A percentile compares a stretch with the other conserved stretches of the same genome.
These are phyloP conservation scores for Sabellastarte sp. DNA, from an alignment of 2,888 invertebrate species.

Conservation along the genomic window DNA sequence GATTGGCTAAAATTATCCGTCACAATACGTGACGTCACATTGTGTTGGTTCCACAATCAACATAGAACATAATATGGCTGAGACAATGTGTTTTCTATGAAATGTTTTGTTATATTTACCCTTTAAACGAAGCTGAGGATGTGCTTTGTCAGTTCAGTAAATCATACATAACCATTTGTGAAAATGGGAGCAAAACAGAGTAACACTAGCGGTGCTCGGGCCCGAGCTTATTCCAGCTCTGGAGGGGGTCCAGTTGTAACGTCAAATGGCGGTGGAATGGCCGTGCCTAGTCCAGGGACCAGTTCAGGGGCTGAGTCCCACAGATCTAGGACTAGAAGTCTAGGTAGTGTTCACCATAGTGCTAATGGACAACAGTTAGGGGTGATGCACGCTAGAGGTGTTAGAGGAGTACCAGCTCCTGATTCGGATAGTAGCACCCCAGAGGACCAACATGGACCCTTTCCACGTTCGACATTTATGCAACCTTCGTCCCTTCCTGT, in stretches of 20 bases:
- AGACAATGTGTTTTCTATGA: no score
- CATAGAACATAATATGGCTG: no score
- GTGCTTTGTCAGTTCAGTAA: no score
- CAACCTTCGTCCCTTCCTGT: constrained; percentile 45
- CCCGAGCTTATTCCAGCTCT: neutral
- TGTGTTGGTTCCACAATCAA: no score
- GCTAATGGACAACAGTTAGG: constrained; percentile 33
- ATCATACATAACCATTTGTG: neutral
- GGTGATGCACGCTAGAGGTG: constrained; percentile 20
- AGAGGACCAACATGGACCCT: constrained; percentile 38
- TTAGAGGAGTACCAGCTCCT: constrained; percentile 35
- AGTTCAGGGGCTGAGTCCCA: constrained; percentile 13
- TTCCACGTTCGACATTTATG: constrained; percentile 14
- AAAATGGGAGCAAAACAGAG: neutral
- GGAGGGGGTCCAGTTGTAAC: neutral
- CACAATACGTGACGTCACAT: neutral
- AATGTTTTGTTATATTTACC: no score
- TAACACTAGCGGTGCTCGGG: neutral
- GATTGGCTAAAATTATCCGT: neutral
- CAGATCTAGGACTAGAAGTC: constrained; percentile 45
- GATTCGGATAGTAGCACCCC: constrained; percentile 55
- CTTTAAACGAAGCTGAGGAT: neutral
- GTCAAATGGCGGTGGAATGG: neutral
- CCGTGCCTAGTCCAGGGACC: neutral
- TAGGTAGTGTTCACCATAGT: constrained; percentile 43